These are phyloP conservation scores for Neoarius graeffei DNA, from an alignment of 2,113 vertebrate genomes.

Conservation along the genomic window DNA sequence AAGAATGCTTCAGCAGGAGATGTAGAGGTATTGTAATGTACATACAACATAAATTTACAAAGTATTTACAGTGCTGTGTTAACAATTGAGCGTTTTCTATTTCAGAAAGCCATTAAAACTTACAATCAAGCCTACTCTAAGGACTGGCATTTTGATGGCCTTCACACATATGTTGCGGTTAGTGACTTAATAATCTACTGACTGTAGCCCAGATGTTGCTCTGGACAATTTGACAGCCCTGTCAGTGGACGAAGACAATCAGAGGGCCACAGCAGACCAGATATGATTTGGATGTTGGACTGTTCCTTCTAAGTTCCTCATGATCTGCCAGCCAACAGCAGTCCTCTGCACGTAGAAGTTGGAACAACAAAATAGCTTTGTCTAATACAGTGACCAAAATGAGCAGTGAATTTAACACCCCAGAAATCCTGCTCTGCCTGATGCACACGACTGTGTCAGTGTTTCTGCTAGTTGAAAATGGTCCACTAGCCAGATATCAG, in stretches of 20 bases:
- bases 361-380: background rate
- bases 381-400: background rate
- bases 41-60: background rate
- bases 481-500: background rate
- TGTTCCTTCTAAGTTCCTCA: background rate
- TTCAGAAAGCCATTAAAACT: conserved; percentile 60
- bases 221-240: background rate
- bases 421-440: background rate
- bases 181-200: conserved; percentile 27
- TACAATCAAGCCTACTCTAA: conserved; percentile 63
- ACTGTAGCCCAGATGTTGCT: background rate
- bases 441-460: background rate
- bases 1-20: conserved; percentile 5
- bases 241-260: background rate
- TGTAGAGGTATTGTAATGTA: conserved; percentile 56
- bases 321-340: background rate
- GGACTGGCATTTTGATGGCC: conserved; percentile 65
- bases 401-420: no score
- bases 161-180: conserved; percentile 56
- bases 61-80: background rate
- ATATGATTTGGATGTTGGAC: background rate
- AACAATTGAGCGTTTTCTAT: background rate
- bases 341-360: background rate
- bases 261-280: background rate
- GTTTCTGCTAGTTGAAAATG: background rate